Base-by-base conservation (phyloP, 53 echinoderm and acorn worm genomes). In the Crossaster papposus region DNA sequence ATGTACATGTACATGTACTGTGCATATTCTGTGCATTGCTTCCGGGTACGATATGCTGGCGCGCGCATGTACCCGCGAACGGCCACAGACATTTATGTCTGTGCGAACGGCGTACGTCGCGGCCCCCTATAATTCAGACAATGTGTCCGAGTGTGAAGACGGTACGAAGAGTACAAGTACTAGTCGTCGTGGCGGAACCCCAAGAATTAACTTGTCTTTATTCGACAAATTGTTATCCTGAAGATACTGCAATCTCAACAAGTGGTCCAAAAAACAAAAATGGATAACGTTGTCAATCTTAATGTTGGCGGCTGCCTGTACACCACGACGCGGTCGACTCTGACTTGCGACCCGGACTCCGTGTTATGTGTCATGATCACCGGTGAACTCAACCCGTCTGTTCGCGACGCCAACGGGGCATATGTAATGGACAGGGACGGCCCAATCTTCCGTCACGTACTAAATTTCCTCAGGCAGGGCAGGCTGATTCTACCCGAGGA, bases 341-440 rank as follows among this genome's bases (percentile, higher is more conserved):
- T 92, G 51, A 92, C 92, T 15, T 34, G 92, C 3, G 78, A 83
- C 51, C 78, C 92, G 0, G 83, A 92, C 65, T 92, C 92, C 18
- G 68, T 83, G 86, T 70, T 92, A 12, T 83, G 89, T 2, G 38
- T 79, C 30, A 89, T 92, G 85, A 90, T 90, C 64, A 83, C 70
- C 37, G 79, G 79, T 30, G 44, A 44, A 44, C 83, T 72, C 0
- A 20, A 89, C 14, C 90, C 81, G 28, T 53, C 89, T 9, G 17
- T 2, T 9, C 26, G 68, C 2, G 92, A 92, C 34, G 8, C 29
- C n/a, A 44, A 85, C 26, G 90, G 90, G 51, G 23, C 84, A 52
- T 79, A 65, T 65, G 23, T 90, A 71, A 92, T 92, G 22, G 92
- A 92, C 53, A 26, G 90, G 1, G 89, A 92, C 44, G 92, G 92